These are phyloP conservation scores for Varroa destructor DNA, from an alignment of 1,140 invertebrate species.

Conservation along the genomic window DNA sequence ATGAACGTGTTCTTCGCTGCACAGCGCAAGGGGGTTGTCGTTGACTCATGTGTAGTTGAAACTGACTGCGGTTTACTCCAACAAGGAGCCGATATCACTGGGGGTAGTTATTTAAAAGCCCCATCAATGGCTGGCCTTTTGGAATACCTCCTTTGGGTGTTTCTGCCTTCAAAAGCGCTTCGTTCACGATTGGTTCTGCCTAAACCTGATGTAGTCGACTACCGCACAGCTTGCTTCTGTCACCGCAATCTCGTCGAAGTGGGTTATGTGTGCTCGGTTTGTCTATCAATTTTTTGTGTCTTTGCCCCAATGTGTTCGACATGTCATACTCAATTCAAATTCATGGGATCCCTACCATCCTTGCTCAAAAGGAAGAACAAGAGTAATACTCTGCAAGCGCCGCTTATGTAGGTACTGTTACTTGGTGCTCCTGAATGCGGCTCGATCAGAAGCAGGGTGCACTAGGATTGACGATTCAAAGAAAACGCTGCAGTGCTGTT, in stretches of 20 bases:
- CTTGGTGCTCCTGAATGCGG: no score
- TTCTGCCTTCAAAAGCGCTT: slow-evolving; percentile 65
- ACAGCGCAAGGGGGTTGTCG: slow-evolving; percentile 63
- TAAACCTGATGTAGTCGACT: slow-evolving; percentile 77
- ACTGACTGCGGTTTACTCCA: slow-evolving; percentile 63
- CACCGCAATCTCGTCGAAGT: slow-evolving; percentile 89
- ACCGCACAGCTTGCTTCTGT: slow-evolving; percentile 92
- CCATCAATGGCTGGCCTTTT: slow-evolving; percentile 49
- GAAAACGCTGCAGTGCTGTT: no score
- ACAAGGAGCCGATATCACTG: slow-evolving; percentile 80
- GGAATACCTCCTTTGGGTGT: slow-evolving; percentile 91
- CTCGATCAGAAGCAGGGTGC: no score
- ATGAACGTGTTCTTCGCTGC: slow-evolving; percentile 97
- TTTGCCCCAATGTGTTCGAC: slow-evolving; percentile 94
- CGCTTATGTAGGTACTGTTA: not conserved
- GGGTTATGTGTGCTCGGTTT: slow-evolving; percentile 93
- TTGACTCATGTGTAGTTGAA: slow-evolving; percentile 85
- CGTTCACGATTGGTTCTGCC: slow-evolving; percentile 72
- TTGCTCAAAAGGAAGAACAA: slow-evolving; percentile 9
- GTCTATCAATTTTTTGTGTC: slow-evolving; percentile 91
- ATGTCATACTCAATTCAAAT: slow-evolving; percentile 50
- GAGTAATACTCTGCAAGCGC: slow-evolving; percentile 8
- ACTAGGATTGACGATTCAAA: no score
- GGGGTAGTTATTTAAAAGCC: slow-evolving; percentile 59
- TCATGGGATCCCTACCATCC: slow-evolving; percentile 3